Conservation (phyloP, 2,113 vertebrate species). For the Oreocharis arfaki region DNA sequence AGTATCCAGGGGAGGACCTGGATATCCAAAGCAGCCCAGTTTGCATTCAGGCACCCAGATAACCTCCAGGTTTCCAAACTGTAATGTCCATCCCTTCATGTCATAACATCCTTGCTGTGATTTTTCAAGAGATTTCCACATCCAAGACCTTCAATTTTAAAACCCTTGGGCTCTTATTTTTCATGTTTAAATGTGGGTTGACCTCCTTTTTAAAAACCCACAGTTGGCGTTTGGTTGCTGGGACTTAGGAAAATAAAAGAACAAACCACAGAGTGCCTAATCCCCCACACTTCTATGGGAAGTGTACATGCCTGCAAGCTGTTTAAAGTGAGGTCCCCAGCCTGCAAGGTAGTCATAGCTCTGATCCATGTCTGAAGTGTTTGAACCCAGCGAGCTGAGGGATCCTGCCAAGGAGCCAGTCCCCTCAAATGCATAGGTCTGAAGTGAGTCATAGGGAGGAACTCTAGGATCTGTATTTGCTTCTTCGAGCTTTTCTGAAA, state of each 20-base stretch:
- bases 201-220: background rate
- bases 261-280: background rate
- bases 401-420: constrained; percentile 83
- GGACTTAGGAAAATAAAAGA: background rate
- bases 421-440: constrained; percentile 86
- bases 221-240: background rate
- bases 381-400: constrained; percentile 86
- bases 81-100: background rate
- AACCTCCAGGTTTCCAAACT: accelerated
- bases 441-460: constrained; percentile 85
- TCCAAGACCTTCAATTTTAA: background rate
- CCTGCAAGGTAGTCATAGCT: constrained; percentile 64
- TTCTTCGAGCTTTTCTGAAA: constrained; percentile 85
- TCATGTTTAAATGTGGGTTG: background rate
- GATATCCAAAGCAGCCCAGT: background rate
- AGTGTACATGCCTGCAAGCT: constrained; percentile 72
- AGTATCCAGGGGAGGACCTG: background rate
- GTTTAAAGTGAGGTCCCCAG: constrained; percentile 68
- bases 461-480: constrained; percentile 79
- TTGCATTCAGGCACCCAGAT: background rate
- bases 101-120: accelerated
- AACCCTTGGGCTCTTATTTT: background rate
- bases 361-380: constrained; percentile 36
- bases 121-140: background rate
- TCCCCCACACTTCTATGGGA: background rate